Evolutionary conservation across 1,140 invertebrate species (phyloP).

Genomic region (Lordiphosa mommai): DNA sequence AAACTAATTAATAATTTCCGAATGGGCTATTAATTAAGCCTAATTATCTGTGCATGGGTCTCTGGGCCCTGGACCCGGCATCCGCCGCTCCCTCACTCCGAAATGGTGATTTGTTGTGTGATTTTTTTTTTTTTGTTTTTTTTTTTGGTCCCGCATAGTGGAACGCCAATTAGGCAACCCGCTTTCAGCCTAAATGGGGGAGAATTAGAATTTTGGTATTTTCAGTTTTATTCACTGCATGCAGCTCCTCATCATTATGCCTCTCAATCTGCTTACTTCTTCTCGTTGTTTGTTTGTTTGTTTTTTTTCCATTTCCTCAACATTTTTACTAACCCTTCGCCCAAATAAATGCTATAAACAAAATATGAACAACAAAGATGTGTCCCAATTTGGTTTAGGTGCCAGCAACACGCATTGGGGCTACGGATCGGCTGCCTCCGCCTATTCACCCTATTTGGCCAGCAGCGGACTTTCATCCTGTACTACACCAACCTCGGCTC

Average conservation of each 20-base stretch:
- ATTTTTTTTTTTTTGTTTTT: not conserved
- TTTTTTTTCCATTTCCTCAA: no score
- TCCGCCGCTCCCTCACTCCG: not conserved
- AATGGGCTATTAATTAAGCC: conserved; percentile 80
- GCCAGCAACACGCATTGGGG: conserved; percentile 91
- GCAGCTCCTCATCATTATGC: no score
- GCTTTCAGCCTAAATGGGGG: no score
- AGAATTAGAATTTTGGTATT: no score
- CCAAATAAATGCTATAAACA: not conserved
- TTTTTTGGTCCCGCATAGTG: no score
- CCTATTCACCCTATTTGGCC: conserved; percentile 89
- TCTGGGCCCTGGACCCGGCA: not conserved
- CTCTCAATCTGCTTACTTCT: no score
- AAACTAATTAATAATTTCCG: conserved; percentile 80
- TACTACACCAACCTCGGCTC: conserved; percentile 83
- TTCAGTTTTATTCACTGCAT: no score
- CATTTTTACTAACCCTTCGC: no score
- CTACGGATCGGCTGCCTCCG: conserved; percentile 89
- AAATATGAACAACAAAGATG: conserved; percentile 80
- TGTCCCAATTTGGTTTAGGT: conserved; percentile 88
- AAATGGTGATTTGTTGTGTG: not conserved
- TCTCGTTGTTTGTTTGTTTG: no score
- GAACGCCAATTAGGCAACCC: no score
- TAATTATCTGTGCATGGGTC: conserved; percentile 78
- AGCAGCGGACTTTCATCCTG: conserved; percentile 84